Evolutionary conservation across 37 sponge, comb jelly and placozoan genomes (phyloP).

Genomic region (Petrosia ficiformis): DNA sequence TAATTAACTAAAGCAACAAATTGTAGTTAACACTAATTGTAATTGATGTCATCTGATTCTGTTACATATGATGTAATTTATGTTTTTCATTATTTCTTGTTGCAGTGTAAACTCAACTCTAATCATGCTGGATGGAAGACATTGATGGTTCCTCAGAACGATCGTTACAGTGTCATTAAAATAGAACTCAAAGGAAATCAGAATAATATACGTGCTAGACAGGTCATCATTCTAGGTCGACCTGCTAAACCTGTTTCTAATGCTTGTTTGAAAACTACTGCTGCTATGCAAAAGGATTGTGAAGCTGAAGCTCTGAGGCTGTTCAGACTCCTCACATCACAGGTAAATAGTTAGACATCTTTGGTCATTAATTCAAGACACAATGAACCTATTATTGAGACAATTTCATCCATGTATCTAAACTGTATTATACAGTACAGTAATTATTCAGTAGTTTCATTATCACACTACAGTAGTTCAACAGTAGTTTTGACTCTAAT

Average conservation of each 20-base stretch:
- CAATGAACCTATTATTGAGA: too few species aligned
- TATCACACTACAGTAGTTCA: too few species aligned
- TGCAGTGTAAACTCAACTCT: conserved; percentile 31
- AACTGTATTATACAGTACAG: not conserved
- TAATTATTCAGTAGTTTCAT: too few species aligned
- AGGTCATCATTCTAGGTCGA: conserved; percentile 55
- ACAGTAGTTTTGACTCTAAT: too few species aligned
- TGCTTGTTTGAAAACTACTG: conserved; percentile 39
- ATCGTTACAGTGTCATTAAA: conserved; percentile 35
- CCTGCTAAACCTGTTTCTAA: conserved; percentile 7
- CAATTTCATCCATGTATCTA: not conserved
- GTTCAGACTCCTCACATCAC: conserved; percentile 89
- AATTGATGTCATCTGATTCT: too few species aligned
- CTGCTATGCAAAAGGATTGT: conserved; percentile 77
- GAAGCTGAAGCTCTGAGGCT: conserved; percentile 82
- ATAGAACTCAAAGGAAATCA: conserved; percentile 69
- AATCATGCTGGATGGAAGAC: conserved; percentile 68
- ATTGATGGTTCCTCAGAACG: conserved; percentile 18
- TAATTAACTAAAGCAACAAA: too few species aligned
- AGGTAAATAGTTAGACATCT: conserved; percentile 34
- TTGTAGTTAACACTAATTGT: too few species aligned
- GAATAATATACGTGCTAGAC: conserved; percentile 76
- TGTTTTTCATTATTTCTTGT: not conserved
- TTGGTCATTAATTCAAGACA: not conserved
- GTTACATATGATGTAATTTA: too few species aligned